A percentile compares a stretch with the other conserved stretches of the same genome.
Evolutionary conservation across 2,797 vertebrate genomes (phyloP).

Genomic region (Malacoraja senta): DNA sequence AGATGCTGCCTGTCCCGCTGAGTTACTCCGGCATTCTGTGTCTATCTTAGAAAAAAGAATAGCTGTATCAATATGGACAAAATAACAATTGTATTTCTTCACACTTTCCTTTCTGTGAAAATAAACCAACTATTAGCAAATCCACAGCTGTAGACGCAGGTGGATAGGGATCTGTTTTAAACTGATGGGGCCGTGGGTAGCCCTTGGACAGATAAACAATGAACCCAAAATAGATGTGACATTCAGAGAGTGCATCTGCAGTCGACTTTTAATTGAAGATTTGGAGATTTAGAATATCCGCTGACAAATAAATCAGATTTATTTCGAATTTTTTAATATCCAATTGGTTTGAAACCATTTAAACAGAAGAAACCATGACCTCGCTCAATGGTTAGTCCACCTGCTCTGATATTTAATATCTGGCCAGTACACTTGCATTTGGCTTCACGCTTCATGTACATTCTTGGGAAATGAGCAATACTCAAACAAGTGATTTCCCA

Average conservation of each 20-base stretch:
- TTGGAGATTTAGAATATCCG: neutral
- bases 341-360: conserved; percentile 15
- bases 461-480: neutral
- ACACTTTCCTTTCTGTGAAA: conserved; percentile 26
- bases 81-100: conserved; percentile 1
- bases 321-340: neutral
- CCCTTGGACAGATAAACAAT: neutral
- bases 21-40: too few species aligned
- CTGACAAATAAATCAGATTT: neutral
- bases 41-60: neutral
- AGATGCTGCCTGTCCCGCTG: too few species aligned
- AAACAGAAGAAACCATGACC: neutral
- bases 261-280: conserved; percentile 2
- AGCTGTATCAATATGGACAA: neutral
- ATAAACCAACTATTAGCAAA: neutral
- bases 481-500: neutral
- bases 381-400: neutral
- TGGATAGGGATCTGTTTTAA: neutral
- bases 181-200: neutral
- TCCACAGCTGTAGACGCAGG: conserved; percentile 21
- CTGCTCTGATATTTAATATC: neutral
- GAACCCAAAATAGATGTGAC: neutral
- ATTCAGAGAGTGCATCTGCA: neutral
- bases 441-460: neutral
- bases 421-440: neutral